phyloP scores from a whole-genome alignment of 92 coral and sea anemone species.

The Paramuricea clavata region DNA sequence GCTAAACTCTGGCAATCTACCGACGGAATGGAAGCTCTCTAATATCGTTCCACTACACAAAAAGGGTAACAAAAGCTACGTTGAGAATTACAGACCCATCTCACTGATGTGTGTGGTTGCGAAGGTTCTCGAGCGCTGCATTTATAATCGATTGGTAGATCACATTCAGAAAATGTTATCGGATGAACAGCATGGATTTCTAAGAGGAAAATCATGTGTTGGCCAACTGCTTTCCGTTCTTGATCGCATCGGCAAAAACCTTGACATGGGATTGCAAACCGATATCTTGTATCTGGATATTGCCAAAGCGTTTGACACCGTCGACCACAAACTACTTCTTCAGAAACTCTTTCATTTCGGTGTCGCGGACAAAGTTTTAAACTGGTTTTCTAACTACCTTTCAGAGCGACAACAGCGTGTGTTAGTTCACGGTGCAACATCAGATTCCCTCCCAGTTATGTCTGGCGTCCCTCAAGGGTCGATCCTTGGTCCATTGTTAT shows the following conservation, averaged over 20 bases:
- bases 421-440: too few species aligned
- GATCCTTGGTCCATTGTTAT: too few species aligned
- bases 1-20: neutral
- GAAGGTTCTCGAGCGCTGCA: neutral
- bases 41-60: neutral
- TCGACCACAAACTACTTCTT: neutral
- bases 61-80: neutral
- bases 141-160: neutral
- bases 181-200: neutral
- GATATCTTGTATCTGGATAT: constrained; percentile 10
- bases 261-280: neutral
- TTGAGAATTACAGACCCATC: neutral
- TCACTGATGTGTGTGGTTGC: neutral
- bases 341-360: too few species aligned
- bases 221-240: neutral
- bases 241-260: neutral
- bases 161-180: neutral
- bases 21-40: neutral
- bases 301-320: constrained; percentile 22
- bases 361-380: too few species aligned
- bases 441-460: too few species aligned
- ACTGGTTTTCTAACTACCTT: too few species aligned
- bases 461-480: too few species aligned
- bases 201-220: neutral
- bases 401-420: too few species aligned